phyloP scores from a whole-genome alignment of 2,888 invertebrate genomes.

The Scrobipalpa atriplicella region DNA sequence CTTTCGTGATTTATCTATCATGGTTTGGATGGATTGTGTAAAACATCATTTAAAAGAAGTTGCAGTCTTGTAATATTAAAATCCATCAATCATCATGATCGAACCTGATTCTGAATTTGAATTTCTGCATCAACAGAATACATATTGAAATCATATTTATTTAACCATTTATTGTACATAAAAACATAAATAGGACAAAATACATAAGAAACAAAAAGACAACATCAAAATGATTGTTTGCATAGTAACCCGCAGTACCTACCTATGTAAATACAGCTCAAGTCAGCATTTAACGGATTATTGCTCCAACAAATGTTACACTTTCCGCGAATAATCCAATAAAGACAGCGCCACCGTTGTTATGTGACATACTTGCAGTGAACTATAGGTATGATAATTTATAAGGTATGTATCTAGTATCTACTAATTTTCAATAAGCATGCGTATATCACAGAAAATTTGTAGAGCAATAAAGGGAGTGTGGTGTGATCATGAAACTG shows the following conservation, averaged over 20 bases:
- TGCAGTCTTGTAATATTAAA: neutral
- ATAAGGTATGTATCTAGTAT: no score
- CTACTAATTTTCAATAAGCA: no score
- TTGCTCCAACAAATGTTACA: constrained; percentile 10
- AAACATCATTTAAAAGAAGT: neutral
- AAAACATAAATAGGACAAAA: no score
- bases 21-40: neutral
- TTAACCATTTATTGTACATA: no score
- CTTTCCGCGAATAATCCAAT: constrained; percentile 23
- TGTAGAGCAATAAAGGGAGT: no score
- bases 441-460: no score
- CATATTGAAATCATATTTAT: no score
- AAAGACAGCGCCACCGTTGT: neutral
- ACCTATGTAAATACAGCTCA: neutral
- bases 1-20: neutral
- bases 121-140: no score
- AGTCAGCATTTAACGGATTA: constrained; percentile 24
- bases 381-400: neutral
- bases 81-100: neutral
- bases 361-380: constrained; percentile 16
- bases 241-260: neutral
- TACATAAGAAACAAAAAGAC: neutral
- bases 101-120: neutral
- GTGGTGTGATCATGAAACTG: neutral
- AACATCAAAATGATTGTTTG: neutral